Evolutionary conservation across 2,113 vertebrate species (phyloP).

Genomic region (Arizona elegans): DNA sequence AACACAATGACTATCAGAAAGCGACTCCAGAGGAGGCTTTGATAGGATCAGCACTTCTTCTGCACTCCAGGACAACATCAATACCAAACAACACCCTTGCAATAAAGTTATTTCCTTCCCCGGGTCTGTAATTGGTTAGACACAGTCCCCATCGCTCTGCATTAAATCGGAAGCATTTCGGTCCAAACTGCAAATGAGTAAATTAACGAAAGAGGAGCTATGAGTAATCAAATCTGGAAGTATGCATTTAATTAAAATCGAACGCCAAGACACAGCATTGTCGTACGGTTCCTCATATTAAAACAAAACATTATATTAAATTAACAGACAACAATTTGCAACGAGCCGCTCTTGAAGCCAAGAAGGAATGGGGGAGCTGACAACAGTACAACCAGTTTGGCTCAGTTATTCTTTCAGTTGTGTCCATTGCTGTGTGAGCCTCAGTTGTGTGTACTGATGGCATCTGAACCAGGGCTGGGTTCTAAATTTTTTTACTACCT

Average conservation of each 20-base stretch:
- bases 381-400: slow-evolving; percentile 46
- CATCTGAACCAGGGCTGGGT: slow-evolving; percentile 32
- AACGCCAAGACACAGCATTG: slow-evolving; percentile 61
- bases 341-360: slow-evolving; percentile 60
- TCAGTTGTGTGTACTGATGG: slow-evolving; percentile 48
- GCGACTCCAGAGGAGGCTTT: not conserved
- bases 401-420: slow-evolving; percentile 50
- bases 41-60: not conserved
- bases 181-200: slow-evolving; percentile 67
- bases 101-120: slow-evolving; percentile 20
- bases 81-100: not conserved
- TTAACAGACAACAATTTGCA: slow-evolving; percentile 63
- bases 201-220: slow-evolving; percentile 67
- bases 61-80: not conserved
- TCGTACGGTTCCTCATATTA: slow-evolving; percentile 59
- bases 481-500: too few species aligned
- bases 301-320: slow-evolving; percentile 70
- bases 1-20: not conserved
- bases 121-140: slow-evolving; percentile 48
- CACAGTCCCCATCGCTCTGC: slow-evolving; percentile 39
- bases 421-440: slow-evolving; percentile 30
- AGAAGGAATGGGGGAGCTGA: slow-evolving; percentile 28
- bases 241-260: slow-evolving; percentile 70
- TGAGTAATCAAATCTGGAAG: slow-evolving; percentile 64
- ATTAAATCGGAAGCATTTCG: slow-evolving; percentile 65